phyloP scores from a whole-genome alignment of 2,113 vertebrate species.

The Mobula hypostoma region DNA sequence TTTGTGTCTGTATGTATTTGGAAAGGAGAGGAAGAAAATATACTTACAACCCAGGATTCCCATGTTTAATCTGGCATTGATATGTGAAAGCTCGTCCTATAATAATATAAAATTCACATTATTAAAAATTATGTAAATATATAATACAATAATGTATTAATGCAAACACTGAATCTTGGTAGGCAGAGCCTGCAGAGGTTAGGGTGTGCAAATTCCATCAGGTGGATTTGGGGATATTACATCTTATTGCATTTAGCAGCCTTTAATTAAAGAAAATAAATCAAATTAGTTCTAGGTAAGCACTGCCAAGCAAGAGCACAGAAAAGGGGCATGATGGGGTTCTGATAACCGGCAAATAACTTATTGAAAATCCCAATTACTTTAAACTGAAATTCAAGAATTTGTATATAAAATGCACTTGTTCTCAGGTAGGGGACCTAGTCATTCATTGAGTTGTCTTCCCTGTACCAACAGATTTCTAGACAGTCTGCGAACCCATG shows the following conservation, averaged over 20 bases:
- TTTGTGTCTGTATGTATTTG: not conserved
- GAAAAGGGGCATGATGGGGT: not conserved
- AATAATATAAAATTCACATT: conserved; percentile 41
- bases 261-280: not conserved
- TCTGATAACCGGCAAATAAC: too few species aligned
- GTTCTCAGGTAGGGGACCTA: not conserved
- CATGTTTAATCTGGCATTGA: conserved; percentile 96
- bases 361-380: not conserved
- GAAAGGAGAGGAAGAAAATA: not conserved
- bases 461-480: too few species aligned
- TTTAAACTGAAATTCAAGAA: not conserved
- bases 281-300: not conserved
- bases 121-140: not conserved
- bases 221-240: not conserved
- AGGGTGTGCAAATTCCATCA: too few species aligned
- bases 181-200: too few species aligned
- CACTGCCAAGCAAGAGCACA: not conserved
- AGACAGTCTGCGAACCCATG: too few species aligned
- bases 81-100: conserved; percentile 93
- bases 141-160: not conserved
- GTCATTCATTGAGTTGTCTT: too few species aligned
- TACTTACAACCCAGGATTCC: conserved; percentile 98
- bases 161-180: not conserved
- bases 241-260: not conserved
- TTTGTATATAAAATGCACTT: not conserved